Evolutionary conservation across 2,113 vertebrate genomes (phyloP).

Genomic region (Apodemus sylvaticus): DNA sequence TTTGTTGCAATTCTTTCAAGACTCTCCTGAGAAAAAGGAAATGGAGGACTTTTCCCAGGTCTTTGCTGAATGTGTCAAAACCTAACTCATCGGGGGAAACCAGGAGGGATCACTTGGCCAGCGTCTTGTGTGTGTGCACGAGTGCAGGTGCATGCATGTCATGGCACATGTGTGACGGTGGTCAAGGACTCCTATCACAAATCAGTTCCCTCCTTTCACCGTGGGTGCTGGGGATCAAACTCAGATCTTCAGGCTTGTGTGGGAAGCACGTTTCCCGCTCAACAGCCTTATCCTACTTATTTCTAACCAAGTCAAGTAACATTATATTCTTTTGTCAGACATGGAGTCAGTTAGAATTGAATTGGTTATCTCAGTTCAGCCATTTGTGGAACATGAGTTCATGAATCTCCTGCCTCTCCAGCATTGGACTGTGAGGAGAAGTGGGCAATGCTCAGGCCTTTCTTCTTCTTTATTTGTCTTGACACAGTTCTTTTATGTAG

Average conservation of each 20-base stretch:
- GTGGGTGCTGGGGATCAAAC: neutral
- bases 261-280: neutral
- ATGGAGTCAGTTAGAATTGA: neutral
- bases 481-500: neutral
- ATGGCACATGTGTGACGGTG: neutral
- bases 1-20: neutral
- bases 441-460: neutral
- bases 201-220: neutral
- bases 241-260: neutral
- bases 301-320: neutral
- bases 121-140: neutral
- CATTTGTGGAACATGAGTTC: neutral
- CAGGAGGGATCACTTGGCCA: neutral
- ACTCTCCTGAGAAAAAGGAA: constrained; percentile 30
- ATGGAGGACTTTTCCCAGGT: neutral
- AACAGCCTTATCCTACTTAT: neutral
- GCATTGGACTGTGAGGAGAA: neutral
- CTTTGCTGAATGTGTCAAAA: constrained; percentile 15
- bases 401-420: neutral
- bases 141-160: neutral
- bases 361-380: neutral
- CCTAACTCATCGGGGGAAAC: neutral
- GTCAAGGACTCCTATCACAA: neutral
- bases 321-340: neutral
- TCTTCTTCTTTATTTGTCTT: neutral